Evolutionary conservation across 2,113 vertebrate species (phyloP).

Genomic region (Clinocottus analis): DNA sequence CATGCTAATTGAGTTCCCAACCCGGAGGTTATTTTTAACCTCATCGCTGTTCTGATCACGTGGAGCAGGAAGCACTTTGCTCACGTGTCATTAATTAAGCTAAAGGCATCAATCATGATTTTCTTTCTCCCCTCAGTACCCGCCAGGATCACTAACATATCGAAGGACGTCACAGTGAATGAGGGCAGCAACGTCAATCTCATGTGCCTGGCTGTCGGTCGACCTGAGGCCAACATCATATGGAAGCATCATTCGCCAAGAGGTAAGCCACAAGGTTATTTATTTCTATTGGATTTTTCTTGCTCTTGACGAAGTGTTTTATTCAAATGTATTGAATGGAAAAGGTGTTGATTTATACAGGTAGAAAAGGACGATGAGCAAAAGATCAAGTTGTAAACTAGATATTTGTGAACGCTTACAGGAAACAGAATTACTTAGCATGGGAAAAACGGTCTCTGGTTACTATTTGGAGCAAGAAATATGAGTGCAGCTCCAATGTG

Average conservation of each 20-base stretch:
- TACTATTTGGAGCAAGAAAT: background rate
- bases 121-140: constrained; percentile 86
- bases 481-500: background rate
- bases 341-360: background rate
- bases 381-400: background rate
- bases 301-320: background rate
- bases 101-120: constrained; percentile 55
- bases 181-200: constrained; percentile 96
- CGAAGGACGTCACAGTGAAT: constrained; percentile 93
- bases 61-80: constrained; percentile 23
- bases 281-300: background rate
- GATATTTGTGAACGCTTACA: background rate
- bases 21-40: constrained; percentile 66
- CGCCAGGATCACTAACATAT: constrained; percentile 95
- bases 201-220: constrained; percentile 93
- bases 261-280: constrained; percentile 81
- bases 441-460: background rate
- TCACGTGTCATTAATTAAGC: constrained; percentile 54
- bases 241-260: constrained; percentile 95
- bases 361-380: too few relatives aligned
- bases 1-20: constrained; percentile 66
- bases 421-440: background rate
- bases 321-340: background rate
- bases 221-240: constrained; percentile 93
- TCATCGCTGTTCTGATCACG: constrained; percentile 42